These are phyloP conservation scores for Sisor rabdophorus DNA, from an alignment of 2,113 vertebrate species.

Conservation along the genomic window DNA sequence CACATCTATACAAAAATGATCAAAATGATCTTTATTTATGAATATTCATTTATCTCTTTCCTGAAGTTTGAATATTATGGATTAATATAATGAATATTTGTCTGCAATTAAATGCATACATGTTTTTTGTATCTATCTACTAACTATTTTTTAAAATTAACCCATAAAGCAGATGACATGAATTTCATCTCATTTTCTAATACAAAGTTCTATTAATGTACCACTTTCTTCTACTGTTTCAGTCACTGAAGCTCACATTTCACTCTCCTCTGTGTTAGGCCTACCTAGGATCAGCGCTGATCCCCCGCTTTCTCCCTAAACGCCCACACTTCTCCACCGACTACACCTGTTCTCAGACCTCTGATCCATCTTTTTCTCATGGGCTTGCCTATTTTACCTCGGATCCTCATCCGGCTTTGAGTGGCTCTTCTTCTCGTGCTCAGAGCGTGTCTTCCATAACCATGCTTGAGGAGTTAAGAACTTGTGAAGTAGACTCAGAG, in stretches of 20 bases:
- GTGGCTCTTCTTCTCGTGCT: conserved; percentile 61
- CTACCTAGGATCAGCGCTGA: conserved; percentile 28
- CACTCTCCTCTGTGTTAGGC: conserved; percentile 41
- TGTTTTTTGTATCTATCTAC: not conserved
- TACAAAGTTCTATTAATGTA: not conserved
- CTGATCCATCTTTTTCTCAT: conserved; percentile 44
- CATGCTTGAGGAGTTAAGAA: conserved; percentile 67
- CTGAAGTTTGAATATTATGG: not conserved
- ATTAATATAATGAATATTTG: no score
- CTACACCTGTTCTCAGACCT: conserved; percentile 52
- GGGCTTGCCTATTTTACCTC: conserved; percentile 39
- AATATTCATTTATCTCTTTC: not conserved
- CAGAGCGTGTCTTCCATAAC: conserved; percentile 61
- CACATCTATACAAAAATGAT: no score
- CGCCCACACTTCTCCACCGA: conserved; percentile 41
- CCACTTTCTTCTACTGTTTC: not conserved
- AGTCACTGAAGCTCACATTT: conserved; percentile 29
- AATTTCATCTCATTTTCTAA: conserved; percentile 20
- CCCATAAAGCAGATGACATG: not conserved
- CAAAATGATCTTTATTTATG: no score
- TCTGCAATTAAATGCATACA: not conserved
- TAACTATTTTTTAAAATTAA: not conserved
- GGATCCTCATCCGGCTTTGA: conserved; percentile 55
- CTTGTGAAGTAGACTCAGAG: conserved; percentile 62
- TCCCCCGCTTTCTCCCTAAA: conserved; percentile 13